phyloP scores from a whole-genome alignment of 2,797 vertebrate genomes.

The Philypnodon macrostomus region DNA sequence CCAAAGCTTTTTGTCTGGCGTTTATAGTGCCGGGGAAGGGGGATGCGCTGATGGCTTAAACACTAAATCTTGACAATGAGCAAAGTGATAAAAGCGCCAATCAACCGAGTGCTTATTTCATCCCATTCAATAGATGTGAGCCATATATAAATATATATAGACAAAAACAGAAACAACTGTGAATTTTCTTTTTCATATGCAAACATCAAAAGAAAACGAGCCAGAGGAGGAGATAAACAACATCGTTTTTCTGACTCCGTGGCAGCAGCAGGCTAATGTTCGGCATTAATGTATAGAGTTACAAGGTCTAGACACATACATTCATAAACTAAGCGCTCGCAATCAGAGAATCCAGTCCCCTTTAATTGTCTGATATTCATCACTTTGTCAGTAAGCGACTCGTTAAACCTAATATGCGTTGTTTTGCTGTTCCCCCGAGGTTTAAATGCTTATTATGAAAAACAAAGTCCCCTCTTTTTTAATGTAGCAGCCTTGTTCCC shows the following conservation, averaged over 20 bases:
- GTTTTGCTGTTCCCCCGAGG: conserved; percentile 60
- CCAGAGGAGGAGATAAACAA: conserved; percentile 54
- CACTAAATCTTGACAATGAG: conserved; percentile 35
- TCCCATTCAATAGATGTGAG: conserved; percentile 27
- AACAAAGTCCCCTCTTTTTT: conserved; percentile 58
- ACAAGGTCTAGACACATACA: conserved; percentile 66
- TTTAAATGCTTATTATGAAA: conserved; percentile 67
- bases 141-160: conserved; percentile 39
- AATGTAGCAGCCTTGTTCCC: conserved; percentile 51
- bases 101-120: conserved; percentile 35
- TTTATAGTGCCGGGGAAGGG: conserved; percentile 25
- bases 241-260: conserved; percentile 58
- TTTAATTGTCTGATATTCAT: conserved; percentile 71
- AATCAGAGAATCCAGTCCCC: conserved; percentile 65
- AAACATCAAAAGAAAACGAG: conserved; percentile 39
- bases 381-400: conserved; percentile 74
- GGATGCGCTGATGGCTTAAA: conserved; percentile 14
- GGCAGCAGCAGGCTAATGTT: conserved; percentile 71
- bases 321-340: conserved; percentile 57
- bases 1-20: conserved; percentile 33
- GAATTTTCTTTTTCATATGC: conserved; percentile 14
- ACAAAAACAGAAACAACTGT: conserved; percentile 4
- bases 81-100: conserved; percentile 41
- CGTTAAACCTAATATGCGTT: conserved; percentile 69
- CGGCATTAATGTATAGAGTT: conserved; percentile 76